Conservation (phyloP, 2,888 invertebrate genomes). For the Ceramica pisi region DNA sequence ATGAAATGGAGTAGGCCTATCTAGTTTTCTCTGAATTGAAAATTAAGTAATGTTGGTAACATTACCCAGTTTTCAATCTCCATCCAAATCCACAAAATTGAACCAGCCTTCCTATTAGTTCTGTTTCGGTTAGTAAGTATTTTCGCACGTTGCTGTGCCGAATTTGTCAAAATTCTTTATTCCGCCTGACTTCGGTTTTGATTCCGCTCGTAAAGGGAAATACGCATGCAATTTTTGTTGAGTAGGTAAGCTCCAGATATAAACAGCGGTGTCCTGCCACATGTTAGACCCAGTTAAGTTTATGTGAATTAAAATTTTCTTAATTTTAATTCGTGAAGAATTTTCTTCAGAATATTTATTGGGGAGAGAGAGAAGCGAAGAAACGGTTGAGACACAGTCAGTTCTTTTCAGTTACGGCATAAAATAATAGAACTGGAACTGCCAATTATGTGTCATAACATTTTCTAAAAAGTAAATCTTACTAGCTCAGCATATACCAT, state of each 20-base stretch:
- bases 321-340: background rate
- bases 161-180: slow-evolving; percentile 11
- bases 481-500: background rate
- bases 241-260: background rate
- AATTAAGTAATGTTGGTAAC: slow-evolving; percentile 5
- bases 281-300: background rate
- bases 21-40: slow-evolving; percentile 6
- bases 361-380: background rate
- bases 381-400: background rate
- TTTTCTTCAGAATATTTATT: background rate
- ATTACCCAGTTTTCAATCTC: slow-evolving; percentile 9
- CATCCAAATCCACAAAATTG: background rate
- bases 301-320: background rate
- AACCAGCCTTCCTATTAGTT: background rate
- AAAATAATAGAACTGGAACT: background rate
- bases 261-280: background rate
- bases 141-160: background rate
- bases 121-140: slow-evolving; percentile 1
- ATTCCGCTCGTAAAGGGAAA: slow-evolving; percentile 24
- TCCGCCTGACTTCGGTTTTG: background rate
- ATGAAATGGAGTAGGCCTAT: slow-evolving; percentile 12
- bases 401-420: background rate
- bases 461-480: no score
- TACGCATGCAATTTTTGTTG: slow-evolving; percentile 25
- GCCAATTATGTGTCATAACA: no score